A percentile compares a stretch with the other conserved stretches of the same genome.
These are phyloP conservation scores for Amblyjoppa proteus DNA, from an alignment of 2,888 invertebrate genomes.

Conservation along the genomic window DNA sequence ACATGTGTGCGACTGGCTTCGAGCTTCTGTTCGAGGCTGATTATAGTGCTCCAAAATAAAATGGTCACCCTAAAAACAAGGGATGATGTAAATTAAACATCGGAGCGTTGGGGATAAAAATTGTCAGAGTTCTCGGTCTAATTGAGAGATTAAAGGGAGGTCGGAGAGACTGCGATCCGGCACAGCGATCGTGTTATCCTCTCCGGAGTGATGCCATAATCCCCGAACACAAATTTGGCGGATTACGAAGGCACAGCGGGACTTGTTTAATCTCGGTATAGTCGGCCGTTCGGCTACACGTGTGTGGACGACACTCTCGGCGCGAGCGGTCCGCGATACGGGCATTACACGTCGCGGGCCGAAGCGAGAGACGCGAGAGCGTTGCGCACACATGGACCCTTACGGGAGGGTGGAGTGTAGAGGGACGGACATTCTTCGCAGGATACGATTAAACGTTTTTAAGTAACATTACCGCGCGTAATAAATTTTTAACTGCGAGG, in stretches of 20 bases:
- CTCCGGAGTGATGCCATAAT: slow-evolving; percentile 72
- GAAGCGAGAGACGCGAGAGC: slow-evolving; percentile 17
- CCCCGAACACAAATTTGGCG: slow-evolving; percentile 82
- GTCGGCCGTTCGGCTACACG: slow-evolving; percentile 69
- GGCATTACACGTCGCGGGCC: slow-evolving; percentile 38
- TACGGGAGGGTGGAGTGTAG: neutral
- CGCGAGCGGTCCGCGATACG: slow-evolving; percentile 22
- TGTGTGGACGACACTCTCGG: slow-evolving; percentile 50
- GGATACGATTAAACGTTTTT: slow-evolving; percentile 42
- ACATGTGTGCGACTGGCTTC: slow-evolving; percentile 26
- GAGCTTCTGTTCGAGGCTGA: neutral
- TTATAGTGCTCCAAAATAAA: neutral
- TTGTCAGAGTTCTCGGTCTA: slow-evolving; percentile 45
- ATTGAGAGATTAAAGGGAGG: slow-evolving; percentile 62
- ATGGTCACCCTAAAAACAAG: neutral
- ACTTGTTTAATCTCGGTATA: slow-evolving; percentile 82
- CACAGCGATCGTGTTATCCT: slow-evolving; percentile 25
- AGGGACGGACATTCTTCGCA: neutral
- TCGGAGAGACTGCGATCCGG: slow-evolving; percentile 18
- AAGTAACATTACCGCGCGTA: slow-evolving; percentile 35
- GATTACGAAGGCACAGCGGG: slow-evolving; percentile 82
- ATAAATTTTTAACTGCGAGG: slow-evolving; percentile 23
- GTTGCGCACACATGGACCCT: slow-evolving; percentile 27
- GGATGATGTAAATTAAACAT: neutral
- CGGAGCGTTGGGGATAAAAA: neutral